Percentiles rank a stretch among this genome's conserved stretches.
Evolutionary conservation across 2,113 vertebrate species (phyloP).

Genomic region (Burhinus bistriatus): DNA sequence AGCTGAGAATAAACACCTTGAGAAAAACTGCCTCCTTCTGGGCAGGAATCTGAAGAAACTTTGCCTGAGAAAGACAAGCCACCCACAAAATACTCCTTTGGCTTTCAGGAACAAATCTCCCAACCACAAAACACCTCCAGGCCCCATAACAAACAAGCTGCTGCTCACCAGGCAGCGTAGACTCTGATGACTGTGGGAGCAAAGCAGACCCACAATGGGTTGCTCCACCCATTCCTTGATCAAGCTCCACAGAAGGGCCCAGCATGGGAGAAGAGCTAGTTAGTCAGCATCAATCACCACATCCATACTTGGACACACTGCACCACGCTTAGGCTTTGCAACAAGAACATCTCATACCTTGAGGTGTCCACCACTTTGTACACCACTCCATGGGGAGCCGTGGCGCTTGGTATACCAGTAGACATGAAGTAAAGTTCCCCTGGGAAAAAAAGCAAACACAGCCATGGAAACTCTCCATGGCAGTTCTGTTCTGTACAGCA

Average conservation of each 20-base stretch:
- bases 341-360: conserved; percentile 75
- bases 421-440: conserved; percentile 97
- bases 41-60: neutral
- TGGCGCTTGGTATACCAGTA: conserved; percentile 85
- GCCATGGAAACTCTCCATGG: neutral
- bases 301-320: neutral
- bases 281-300: neutral
- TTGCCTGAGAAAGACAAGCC: neutral
- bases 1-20: neutral
- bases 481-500: neutral
- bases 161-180: neutral
- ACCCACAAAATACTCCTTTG: neutral
- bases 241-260: neutral
- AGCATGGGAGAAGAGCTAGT: neutral
- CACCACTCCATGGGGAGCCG: conserved; percentile 82
- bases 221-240: neutral
- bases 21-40: neutral
- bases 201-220: neutral
- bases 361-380: conserved; percentile 95
- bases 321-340: neutral
- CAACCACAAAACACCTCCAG: neutral
- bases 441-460: conserved; percentile 20
- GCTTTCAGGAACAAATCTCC: neutral
- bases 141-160: neutral
- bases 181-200: accelerated